These are phyloP conservation scores for Limnephilus marmoratus DNA, from an alignment of 2,888 invertebrate genomes.

Conservation along the genomic window DNA sequence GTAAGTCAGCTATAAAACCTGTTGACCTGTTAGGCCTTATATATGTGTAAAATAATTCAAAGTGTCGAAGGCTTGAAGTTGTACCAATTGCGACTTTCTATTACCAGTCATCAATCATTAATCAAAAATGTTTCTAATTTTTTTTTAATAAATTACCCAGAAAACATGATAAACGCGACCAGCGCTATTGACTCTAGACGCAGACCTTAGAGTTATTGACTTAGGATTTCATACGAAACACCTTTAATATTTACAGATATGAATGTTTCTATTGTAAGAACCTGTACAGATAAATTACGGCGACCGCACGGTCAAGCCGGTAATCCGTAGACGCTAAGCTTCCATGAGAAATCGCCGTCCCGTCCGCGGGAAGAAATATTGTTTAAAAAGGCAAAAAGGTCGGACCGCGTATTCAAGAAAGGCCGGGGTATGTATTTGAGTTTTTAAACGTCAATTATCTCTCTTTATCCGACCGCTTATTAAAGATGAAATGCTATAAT, in stretches of 20 bases:
- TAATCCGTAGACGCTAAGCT: slow-evolving; percentile 58
- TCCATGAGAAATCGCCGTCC: slow-evolving; percentile 56
- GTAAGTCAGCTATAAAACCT: not conserved
- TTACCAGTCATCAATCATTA: not conserved
- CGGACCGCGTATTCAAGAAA: slow-evolving; percentile 26
- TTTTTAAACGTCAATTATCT: slow-evolving; percentile 63
- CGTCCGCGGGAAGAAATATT: slow-evolving; percentile 39
- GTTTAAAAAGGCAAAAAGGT: slow-evolving; percentile 35
- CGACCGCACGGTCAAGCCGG: slow-evolving; percentile 24
- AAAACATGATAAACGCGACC: slow-evolving; percentile 6
- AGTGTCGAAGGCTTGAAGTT: not conserved
- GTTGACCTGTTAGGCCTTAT: not conserved
- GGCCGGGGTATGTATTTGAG: slow-evolving; percentile 47
- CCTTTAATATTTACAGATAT: slow-evolving; percentile 58
- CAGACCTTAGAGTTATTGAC: slow-evolving; percentile 46
- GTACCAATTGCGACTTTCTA: not conserved
- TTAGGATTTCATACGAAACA: slow-evolving; percentile 45
- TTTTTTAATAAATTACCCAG: not conserved
- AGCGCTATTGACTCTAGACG: slow-evolving; percentile 23
- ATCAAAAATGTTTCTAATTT: not conserved
- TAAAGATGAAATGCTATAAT: slow-evolving; percentile 61
- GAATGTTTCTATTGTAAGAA: slow-evolving; percentile 56
- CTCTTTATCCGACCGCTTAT: slow-evolving; percentile 56
- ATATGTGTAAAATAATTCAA: not conserved
- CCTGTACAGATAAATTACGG: slow-evolving; percentile 57